A percentile compares a stretch with the other conserved stretches of the same genome.
Evolutionary conservation across 2,888 invertebrate species (phyloP).

Genomic region (Elysia crispata): DNA sequence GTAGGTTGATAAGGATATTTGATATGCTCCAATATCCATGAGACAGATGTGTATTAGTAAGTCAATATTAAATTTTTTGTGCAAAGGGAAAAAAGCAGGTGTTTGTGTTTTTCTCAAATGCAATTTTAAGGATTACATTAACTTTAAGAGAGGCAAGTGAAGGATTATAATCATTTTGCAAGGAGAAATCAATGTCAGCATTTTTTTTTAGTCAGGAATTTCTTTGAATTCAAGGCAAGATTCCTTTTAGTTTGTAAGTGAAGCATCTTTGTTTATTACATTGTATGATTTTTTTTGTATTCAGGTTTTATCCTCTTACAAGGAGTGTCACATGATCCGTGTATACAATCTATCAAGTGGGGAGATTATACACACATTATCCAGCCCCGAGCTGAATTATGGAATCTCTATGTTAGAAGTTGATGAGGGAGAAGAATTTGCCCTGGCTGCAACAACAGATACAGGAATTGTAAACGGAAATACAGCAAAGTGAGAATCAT

Average conservation of each 20-base stretch:
- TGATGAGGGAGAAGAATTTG: slow-evolving; percentile 57
- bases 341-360: slow-evolving; percentile 52
- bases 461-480: slow-evolving; percentile 47
- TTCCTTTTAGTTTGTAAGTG: background rate
- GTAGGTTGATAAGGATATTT: background rate
- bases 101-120: too few relatives aligned
- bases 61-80: too few relatives aligned
- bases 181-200: too few relatives aligned
- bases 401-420: slow-evolving; percentile 48
- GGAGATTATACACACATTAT: slow-evolving; percentile 45
- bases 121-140: too few relatives aligned
- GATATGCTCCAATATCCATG: too few relatives aligned
- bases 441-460: slow-evolving; percentile 51
- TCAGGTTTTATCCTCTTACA: slow-evolving; percentile 24
- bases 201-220: too few relatives aligned
- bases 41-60: too few relatives aligned
- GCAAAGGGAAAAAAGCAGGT: too few relatives aligned
- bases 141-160: too few relatives aligned
- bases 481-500: slow-evolving; percentile 48
- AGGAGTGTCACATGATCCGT: slow-evolving; percentile 6
- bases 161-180: too few relatives aligned
- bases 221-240: too few relatives aligned
- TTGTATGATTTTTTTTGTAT: background rate
- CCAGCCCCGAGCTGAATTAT: slow-evolving; percentile 50
- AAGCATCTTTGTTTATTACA: background rate